Percentiles rank a stretch among this genome's conserved stretches.
Evolutionary conservation across 2,113 vertebrate genomes (phyloP).

Genomic region (Nycticebus coucang): DNA sequence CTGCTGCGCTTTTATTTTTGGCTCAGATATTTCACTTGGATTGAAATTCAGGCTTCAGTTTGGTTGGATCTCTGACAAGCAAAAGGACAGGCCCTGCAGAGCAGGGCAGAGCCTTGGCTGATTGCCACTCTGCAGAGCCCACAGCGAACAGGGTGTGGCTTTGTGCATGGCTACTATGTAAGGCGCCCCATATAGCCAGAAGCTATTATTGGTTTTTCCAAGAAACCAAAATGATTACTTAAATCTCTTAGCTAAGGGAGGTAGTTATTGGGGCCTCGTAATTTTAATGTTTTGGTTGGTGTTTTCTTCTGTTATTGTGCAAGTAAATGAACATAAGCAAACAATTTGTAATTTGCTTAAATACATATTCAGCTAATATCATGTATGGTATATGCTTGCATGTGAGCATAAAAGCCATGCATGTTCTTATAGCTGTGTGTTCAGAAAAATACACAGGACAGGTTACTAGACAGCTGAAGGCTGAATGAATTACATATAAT

Average conservation of each 20-base stretch:
- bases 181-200: not conserved
- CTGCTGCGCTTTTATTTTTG: slow-evolving; percentile 70
- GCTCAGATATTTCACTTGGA: slow-evolving; percentile 65
- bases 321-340: slow-evolving; percentile 42
- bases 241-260: slow-evolving; percentile 49
- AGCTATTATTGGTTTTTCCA: slow-evolving; percentile 62
- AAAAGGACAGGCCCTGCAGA: slow-evolving; percentile 30
- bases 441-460: not conserved
- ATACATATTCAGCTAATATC: not conserved
- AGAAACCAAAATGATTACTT: slow-evolving; percentile 65
- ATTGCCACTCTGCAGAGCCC: slow-evolving; percentile 24
- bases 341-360: slow-evolving; percentile 54
- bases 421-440: not conserved
- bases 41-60: slow-evolving; percentile 60
- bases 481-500: slow-evolving; percentile 17
- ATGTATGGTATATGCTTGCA: not conserved
- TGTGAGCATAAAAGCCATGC: not conserved
- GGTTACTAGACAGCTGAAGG: not conserved
- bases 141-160: not conserved
- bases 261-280: slow-evolving; percentile 8
- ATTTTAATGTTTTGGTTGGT: slow-evolving; percentile 62
- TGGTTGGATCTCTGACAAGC: slow-evolving; percentile 56
- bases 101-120: slow-evolving; percentile 46
- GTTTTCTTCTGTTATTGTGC: slow-evolving; percentile 44
- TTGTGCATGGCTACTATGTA: not conserved